Evolutionary conservation across 2,888 invertebrate species (phyloP), one percentile per base, ranked within the genome.

Genomic region (Cryptocephalus moraei): DNA sequence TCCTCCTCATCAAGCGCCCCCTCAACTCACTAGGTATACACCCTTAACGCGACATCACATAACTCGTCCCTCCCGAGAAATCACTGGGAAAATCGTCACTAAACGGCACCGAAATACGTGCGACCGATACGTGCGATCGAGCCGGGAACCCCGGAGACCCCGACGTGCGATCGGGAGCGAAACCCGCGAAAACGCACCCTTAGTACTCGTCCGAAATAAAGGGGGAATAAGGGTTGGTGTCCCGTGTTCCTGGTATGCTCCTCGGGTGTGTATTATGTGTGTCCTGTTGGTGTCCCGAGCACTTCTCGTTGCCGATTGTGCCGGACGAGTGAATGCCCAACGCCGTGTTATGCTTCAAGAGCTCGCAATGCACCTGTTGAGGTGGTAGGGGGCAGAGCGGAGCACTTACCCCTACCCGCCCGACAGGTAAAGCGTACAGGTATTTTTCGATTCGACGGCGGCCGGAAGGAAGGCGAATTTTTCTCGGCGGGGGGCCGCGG

Each of bases 281-380:
- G 22, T 22, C 6, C 3, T 22, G 22, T 22, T 22, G 22, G 61
- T 60, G 56, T 54, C 60, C 55, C 58, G 52, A 55, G 53, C 58
- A 62, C 60, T 65, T 65, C 65, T 66, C 65, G 62, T 64, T 63
- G 63, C 63, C 66, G 69, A 69, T 69, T 70, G 69, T 69, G 68
- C 69, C 70, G 70, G 69, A 67, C 69, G 69, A 70, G 69, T 70
- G 69, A 70, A 65, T 70, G 69, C 65, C 63, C 64, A 64, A 58
- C 63, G 63, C 62, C 59, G 65, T 70, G 70, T 70, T 70, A 69
- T 70, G 70, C 68, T 69, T 70, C 69, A 70, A 68, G 69, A 70
- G 67, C 63, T 65, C 67, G 67, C 22, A 22, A 66, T 70, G 66
- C 70, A 70, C 70, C 70, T 70, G 70, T 70, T 67, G 57, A 60